Base-by-base conservation (phyloP, 1,140 invertebrate species). In the Drosophila ironensis region DNA sequence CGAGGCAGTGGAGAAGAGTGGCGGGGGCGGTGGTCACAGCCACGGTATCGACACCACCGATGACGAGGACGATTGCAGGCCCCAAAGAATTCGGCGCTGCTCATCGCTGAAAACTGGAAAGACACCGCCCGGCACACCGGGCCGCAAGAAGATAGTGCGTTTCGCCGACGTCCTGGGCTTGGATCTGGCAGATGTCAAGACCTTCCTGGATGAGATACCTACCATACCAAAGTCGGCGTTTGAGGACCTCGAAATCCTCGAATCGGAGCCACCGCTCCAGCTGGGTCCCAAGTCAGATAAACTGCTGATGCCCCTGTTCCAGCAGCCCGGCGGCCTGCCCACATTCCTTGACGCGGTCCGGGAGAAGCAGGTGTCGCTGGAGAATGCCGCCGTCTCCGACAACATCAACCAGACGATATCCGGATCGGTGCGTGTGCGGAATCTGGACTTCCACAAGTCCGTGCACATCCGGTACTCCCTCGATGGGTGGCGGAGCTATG, bases 81-180 rank as follows among this genome's bases (percentile, higher is more conserved):
- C 93, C 1, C 93, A 93, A 24, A 90, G 94, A 42, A 92, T 96
- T 4, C 91, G 94, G 24, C 91, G 96, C 44, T 96, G 94, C 87
- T 97, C 97, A 0, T 98, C 96, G 0, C 89, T 98, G 9, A 98
- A 97, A 91, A 95, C 95, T 0, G 95, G 96, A 0, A 98, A 98
- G 91, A 98, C 96, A 0, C 97, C 97, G 14, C 97, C 97, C 0
- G 95, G 95, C 1, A 97, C 96, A 6, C 96, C 96, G 0, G 94
- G 95, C 2, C 92, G 95, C 0, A 98, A 98, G 90, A 99, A 98
- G 90, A 98, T 98, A 25, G 97, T 98, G 0, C 92, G 97, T 11
- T 99, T 99, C 90, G 98, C 97, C 0, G 98, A 99, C 87, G 97
- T 96, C 1, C 91, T 99, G 22, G 98, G 98, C 0, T 91, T 99